These are phyloP conservation scores for Nomada fucata DNA, from an alignment of 2,888 invertebrate genomes.

Conservation along the genomic window DNA sequence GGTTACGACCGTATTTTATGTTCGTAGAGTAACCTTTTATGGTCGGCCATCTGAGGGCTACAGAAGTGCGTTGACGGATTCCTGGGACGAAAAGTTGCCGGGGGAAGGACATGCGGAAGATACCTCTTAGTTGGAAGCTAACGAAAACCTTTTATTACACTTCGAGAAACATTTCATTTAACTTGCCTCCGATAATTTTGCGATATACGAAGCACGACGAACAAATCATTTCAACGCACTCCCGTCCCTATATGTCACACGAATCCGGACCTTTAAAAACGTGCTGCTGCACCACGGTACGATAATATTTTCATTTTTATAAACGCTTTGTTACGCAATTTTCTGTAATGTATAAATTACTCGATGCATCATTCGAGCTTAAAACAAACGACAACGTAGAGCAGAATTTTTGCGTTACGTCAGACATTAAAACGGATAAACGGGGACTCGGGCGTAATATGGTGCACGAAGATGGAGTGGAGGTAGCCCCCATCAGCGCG, in stretches of 20 bases:
- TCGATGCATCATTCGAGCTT: too few species aligned
- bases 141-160: neutral
- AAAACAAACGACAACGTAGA: neutral
- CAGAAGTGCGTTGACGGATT: neutral
- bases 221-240: too few species aligned
- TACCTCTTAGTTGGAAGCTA: neutral
- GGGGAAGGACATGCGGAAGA: neutral
- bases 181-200: neutral
- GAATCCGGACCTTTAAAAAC: too few species aligned
- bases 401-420: constrained; percentile 11
- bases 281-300: too few species aligned
- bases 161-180: neutral
- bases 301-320: too few species aligned
- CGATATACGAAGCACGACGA: neutral
- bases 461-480: constrained; percentile 71
- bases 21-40: neutral
- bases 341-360: too few species aligned
- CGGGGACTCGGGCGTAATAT: constrained; percentile 36
- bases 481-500: constrained; percentile 75
- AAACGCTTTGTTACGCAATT: too few species aligned
- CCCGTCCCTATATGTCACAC: too few species aligned
- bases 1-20: constrained; percentile 15
- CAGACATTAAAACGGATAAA: constrained; percentile 42
- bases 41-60: too few species aligned
- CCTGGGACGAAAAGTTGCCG: neutral